Evolutionary conservation across 2,797 vertebrate genomes (phyloP), one percentile per base, ranked within the genome.

Genomic region (Lepus oiostolus): DNA sequence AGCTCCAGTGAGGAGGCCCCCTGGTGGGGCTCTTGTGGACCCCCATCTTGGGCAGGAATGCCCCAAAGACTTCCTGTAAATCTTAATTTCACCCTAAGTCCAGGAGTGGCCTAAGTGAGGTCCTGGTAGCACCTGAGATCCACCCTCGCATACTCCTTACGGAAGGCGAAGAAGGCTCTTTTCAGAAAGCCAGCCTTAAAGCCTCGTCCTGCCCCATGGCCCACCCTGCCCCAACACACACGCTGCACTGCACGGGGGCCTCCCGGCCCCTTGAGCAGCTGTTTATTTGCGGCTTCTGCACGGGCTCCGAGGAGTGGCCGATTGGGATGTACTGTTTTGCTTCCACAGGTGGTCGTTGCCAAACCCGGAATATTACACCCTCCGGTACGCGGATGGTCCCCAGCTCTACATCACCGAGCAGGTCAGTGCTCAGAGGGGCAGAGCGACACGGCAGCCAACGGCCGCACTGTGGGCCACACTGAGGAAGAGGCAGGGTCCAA

Each of bases 361-460:
- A 10, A 99, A 99, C 94, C 99, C 99, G 0, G 99, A 99, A 92
- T 99, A 99, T 98, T 99, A 99, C 96, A 99, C 99, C 0, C 98
- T 99, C 85, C 99, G 99, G 26, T 99, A 99, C 0, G 99, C 99
- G 5, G 99, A 99, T 0, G 99, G 99, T 12, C 99, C 99, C 70
- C 99, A 99, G 98, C 99, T 99, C 83, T 99, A 99, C 95, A 99
- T 99, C 98, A 99, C 99, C 0, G 99, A 99, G 92, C 99, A 99
- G 99, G 99, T 99, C 42, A 97, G 97, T 84, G 13, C 22, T 0
- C 14, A 24, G 63, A 22, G 28, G 14, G 1, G 30, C 32, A 4
- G 6, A 24, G 7, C 1, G 42, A 47, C 42, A 8, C 42, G 42
- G 42, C 42, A 9, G 42, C 42, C 42, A 47, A 9, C 42, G 8